Base-by-base conservation (phyloP, 1,140 invertebrate species). In the Phocides pigmalion region DNA sequence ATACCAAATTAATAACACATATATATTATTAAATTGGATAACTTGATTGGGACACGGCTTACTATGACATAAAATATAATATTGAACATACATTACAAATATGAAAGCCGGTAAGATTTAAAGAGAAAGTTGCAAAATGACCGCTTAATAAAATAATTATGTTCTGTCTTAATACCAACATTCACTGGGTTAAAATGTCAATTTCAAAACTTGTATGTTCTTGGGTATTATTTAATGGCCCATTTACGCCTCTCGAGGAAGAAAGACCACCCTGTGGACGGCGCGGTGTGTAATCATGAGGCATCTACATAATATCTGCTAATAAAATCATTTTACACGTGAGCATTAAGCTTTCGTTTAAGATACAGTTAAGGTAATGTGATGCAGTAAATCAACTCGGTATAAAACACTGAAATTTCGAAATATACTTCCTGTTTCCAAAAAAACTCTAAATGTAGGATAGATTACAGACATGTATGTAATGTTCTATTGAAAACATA, bases 311-410 rank as follows among this genome's bases (percentile, higher is more conserved):
- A 25, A 49, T 25, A 49, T 20, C 12, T 22, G 46, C 20, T 49
- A 49, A 49, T 49, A 19, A 28, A 49, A 49, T 14, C 46, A 49
- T 47, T 44, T 47, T 47, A 14, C 44, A 22, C 5, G 44, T 22
- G 11, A 4, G 12, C 35, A 39, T 39, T 39, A 39, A 39, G 35
- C 35, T 14, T 14, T 12, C 12, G 4, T 14, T 14, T 2, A 22
- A 6, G 35, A 12, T 14, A 39, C 22, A 22, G 22, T 14, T 14
- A 39, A 39, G 12, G 1, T 39, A 39, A 39, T 39, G 4, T n/a
- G 11, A 4, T 39, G 12, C 35, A 14, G 35, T 39, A 39, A 12
- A 39, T 14, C 35, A 39, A 39, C 12, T 39, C 14, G 35, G 12
- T 39, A 39, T 14, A 14, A 35, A 6, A 8, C 9, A 28, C 25